phyloP scores from a whole-genome alignment of 1,140 invertebrate genomes.

The Nixonia krombeini region DNA sequence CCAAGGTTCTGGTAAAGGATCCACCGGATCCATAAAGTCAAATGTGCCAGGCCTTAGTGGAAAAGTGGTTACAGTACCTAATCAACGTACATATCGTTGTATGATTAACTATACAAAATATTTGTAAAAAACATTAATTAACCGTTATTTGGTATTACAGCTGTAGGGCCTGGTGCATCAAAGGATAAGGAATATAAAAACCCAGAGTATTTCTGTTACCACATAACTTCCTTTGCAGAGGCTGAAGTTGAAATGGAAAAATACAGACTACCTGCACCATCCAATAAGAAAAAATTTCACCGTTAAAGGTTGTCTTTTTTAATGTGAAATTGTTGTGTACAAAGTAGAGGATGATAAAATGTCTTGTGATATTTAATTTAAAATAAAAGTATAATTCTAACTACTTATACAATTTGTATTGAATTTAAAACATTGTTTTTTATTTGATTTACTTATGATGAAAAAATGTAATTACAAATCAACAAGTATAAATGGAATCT shows the following conservation, averaged over 20 bases:
- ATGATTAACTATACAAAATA: not conserved
- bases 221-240: constrained; percentile 84
- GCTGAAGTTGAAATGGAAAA: constrained; percentile 88
- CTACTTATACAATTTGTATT: no score
- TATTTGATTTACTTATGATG: no score
- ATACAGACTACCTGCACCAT: constrained; percentile 82
- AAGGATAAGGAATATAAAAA: constrained; percentile 85
- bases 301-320: no score
- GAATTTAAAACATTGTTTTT: no score
- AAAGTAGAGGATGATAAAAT: no score
- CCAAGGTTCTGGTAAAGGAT: not conserved
- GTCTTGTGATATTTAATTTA: no score
- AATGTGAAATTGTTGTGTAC: no score
- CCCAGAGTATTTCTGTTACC: constrained; percentile 89
- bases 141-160: constrained; percentile 44
- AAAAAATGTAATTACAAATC: no score
- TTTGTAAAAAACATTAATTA: not conserved
- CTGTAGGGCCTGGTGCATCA: constrained; percentile 80
- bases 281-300: constrained; percentile 65
- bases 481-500: no score
- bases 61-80: constrained; percentile 74
- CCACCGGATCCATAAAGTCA: constrained; percentile 10
- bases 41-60: constrained; percentile 78
- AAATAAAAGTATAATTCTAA: no score
- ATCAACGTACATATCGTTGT: constrained; percentile 69